phyloP scores from a whole-genome alignment of 2,113 vertebrate genomes.

The Castor canadensis region DNA sequence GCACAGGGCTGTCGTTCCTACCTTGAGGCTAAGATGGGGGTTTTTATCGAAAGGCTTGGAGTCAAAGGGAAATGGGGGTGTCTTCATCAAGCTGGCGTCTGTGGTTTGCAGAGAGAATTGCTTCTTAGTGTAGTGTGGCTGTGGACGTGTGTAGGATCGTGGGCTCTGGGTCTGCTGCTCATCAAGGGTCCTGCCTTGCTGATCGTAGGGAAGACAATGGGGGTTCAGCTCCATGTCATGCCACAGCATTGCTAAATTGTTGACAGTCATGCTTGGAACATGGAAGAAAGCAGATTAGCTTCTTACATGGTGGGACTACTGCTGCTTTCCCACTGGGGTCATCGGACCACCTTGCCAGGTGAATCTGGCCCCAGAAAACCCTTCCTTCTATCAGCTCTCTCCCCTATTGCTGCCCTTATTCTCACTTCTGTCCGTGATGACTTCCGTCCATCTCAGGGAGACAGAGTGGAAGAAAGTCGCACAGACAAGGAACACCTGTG shows the following conservation, averaged over 20 bases:
- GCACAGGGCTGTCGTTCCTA: not conserved
- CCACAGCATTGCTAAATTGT: no score
- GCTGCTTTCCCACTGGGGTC: not conserved
- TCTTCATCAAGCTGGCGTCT: no score
- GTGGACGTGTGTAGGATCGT: not conserved
- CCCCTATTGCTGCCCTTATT: not conserved
- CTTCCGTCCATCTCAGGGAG: not conserved
- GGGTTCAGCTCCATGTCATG: not conserved
- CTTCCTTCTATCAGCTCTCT: not conserved
- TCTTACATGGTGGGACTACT: fast-evolving
- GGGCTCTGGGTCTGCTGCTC: not conserved
- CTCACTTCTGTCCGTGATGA: not conserved
- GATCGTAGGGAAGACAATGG: not conserved
- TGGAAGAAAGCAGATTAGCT: not conserved
- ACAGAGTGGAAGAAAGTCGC: not conserved
- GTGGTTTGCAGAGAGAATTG: not conserved
- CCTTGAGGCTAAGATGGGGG: not conserved
- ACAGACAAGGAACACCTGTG: fast-evolving
- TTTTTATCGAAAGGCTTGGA: not conserved
- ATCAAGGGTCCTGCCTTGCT: not conserved
- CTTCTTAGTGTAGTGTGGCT: not conserved
- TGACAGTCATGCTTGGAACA: not conserved
- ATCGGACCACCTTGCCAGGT: not conserved
- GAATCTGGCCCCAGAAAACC: no score
- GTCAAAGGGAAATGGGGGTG: not conserved